A percentile compares a stretch with the other conserved stretches of the same genome.
These are phyloP conservation scores for Jacana jacana DNA, from an alignment of 2,113 vertebrate genomes.

Conservation along the genomic window DNA sequence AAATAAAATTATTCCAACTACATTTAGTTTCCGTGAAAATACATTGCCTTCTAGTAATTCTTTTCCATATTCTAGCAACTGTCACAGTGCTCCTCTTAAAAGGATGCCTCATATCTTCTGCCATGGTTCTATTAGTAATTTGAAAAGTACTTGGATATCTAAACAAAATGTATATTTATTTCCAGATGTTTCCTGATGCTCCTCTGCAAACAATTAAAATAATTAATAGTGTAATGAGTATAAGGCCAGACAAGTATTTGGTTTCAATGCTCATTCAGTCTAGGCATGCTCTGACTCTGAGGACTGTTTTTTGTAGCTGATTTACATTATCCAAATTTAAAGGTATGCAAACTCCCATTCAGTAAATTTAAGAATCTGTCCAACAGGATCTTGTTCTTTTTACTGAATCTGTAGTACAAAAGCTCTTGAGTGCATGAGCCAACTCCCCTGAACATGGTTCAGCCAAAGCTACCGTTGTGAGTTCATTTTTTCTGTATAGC, in stretches of 20 bases:
- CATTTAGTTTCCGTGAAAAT: not conserved
- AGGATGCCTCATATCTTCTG: not conserved
- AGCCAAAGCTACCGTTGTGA: not conserved
- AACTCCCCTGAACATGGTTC: not conserved
- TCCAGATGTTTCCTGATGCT: not conserved
- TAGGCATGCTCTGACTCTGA: not conserved
- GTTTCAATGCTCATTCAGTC: not conserved
- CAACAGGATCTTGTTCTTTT: not conserved
- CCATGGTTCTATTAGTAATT: not conserved
- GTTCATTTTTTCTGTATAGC: not conserved
- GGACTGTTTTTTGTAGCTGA: not conserved
- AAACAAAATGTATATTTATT: not conserved
- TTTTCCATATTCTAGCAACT: not conserved
- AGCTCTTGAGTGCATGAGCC: not conserved
- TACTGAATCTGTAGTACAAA: not conserved
- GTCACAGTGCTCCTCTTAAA: not conserved
- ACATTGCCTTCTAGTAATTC: not conserved
- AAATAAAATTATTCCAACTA: not conserved
- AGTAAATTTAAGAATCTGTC: not conserved
- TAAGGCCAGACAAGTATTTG: constrained; percentile 20
- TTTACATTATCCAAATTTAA: constrained; percentile 15
- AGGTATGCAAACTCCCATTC: not conserved
- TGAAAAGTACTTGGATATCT: not conserved
- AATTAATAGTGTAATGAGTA: constrained; percentile 7
- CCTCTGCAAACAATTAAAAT: not conserved